Evolutionary conservation across 1,140 invertebrate species (phyloP).

Genomic region (Lasaia peninsularis): DNA sequence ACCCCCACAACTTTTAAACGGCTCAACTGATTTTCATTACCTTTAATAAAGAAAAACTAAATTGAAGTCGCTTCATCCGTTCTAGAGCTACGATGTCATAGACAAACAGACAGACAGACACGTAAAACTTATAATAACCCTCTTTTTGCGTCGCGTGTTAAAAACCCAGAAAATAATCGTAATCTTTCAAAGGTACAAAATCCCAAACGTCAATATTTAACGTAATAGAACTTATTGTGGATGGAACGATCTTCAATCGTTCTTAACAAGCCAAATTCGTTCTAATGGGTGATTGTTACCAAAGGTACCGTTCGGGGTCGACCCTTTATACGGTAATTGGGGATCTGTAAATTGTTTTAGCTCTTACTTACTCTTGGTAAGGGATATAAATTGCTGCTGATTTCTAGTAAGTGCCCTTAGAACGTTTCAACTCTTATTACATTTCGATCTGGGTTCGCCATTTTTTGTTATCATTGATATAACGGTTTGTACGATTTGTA

Average conservation of each 20-base stretch:
- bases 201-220: not conserved
- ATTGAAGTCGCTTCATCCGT: too few relatives aligned
- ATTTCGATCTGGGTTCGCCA: constrained; percentile 19
- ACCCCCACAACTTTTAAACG: too few relatives aligned
- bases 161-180: too few relatives aligned
- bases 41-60: too few relatives aligned
- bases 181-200: too few relatives aligned
- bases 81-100: too few relatives aligned
- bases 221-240: not conserved
- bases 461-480: constrained; percentile 5
- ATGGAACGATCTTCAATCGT: constrained; percentile 14
- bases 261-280: constrained; percentile 30
- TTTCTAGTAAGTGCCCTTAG: constrained; percentile 43
- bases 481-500: not conserved
- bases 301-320: constrained; percentile 23
- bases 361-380: constrained; percentile 43
- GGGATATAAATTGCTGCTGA: constrained; percentile 50
- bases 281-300: constrained; percentile 30
- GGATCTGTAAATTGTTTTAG: constrained; percentile 54
- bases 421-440: constrained; percentile 37
- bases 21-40: too few relatives aligned
- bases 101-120: too few relatives aligned
- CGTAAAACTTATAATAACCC: too few relatives aligned
- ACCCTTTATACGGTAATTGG: constrained; percentile 40
- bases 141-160: too few relatives aligned